These are phyloP conservation scores for Pegoplata infirma DNA, from an alignment of 2,888 invertebrate species.

Conservation along the genomic window DNA sequence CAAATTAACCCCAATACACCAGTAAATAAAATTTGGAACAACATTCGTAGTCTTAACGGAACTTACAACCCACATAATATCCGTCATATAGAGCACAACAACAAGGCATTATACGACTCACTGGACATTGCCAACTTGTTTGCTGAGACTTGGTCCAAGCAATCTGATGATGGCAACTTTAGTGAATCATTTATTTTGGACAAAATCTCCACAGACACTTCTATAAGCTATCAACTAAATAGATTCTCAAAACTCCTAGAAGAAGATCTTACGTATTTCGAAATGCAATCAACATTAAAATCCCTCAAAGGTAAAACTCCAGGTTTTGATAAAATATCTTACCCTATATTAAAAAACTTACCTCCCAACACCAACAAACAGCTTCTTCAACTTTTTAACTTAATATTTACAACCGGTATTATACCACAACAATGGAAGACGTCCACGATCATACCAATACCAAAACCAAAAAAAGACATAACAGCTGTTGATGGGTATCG, in stretches of 20 bases:
- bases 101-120: neutral
- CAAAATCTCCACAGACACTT: neutral
- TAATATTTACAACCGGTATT: conserved; percentile 13
- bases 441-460: conserved; percentile 22
- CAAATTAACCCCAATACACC: conserved; percentile 27
- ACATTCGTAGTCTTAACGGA: conserved; percentile 11
- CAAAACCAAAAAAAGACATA: conserved; percentile 24
- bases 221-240: neutral
- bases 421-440: conserved; percentile 45
- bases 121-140: neutral
- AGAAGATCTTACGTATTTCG: neutral
- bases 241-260: neutral
- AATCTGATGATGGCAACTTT: conserved; percentile 17
- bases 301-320: conserved; percentile 37
- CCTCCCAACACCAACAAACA: neutral
- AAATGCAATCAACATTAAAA: conserved; percentile 5
- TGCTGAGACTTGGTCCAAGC: neutral
- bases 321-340: conserved; percentile 45
- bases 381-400: conserved; percentile 35
- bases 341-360: conserved; percentile 42
- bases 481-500: conserved; percentile 8
- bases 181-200: neutral
- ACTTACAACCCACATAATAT: neutral
- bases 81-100: neutral
- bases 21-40: conserved; percentile 15